Percentiles rank a stretch among this genome's conserved stretches.
Conservation (phyloP, 1,140 invertebrate genomes). For the Phymorhynchus buccinoides region DNA sequence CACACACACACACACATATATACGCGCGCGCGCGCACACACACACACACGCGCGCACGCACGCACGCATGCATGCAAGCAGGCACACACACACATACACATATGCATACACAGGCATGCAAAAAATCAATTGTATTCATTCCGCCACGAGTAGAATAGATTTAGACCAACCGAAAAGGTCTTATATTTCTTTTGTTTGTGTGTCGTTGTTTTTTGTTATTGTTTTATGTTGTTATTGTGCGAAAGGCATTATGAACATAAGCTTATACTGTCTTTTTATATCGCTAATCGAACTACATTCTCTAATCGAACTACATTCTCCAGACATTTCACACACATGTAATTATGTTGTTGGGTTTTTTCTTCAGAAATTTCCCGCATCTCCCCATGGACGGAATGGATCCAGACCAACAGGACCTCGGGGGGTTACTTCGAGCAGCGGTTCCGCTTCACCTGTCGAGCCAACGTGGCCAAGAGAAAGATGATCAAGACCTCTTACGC, state of each 20-base stretch:
- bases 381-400: slow-evolving; percentile 83
- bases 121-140: neutral
- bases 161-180: no score
- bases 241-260: neutral
- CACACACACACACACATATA: no score
- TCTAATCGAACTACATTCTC: neutral
- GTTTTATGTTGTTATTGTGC: neutral
- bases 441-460: slow-evolving; percentile 84
- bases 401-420: slow-evolving; percentile 75
- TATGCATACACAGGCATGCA: neutral
- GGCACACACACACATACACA: slow-evolving; percentile 2
- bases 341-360: neutral
- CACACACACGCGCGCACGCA: no score
- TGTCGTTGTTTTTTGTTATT: no score
- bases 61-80: no score
- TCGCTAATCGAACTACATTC: neutral
- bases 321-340: neutral
- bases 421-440: slow-evolving; percentile 82
- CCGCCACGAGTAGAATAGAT: neutral
- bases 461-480: slow-evolving; percentile 81
- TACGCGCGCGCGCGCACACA: no score
- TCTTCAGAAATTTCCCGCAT: slow-evolving; percentile 58
- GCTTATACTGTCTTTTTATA: neutral
- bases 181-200: no score
- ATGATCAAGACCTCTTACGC: slow-evolving; percentile 78